Evolutionary conservation across 2,113 vertebrate species (phyloP).

Genomic region (Pelusios castaneus): DNA sequence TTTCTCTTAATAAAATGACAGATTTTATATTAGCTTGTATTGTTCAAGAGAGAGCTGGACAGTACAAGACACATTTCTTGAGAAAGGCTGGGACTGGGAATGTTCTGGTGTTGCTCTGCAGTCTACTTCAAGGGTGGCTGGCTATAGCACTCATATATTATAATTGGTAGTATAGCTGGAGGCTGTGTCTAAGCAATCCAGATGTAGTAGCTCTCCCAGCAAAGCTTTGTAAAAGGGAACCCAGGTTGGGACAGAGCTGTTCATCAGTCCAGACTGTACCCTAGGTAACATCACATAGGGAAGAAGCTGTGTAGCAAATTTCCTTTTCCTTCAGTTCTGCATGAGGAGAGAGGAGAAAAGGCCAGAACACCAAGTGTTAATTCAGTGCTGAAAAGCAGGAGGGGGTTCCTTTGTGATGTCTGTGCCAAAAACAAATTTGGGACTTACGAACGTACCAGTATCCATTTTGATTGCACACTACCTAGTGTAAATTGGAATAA

Average conservation of each 20-base stretch:
- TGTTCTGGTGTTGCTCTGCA: background rate
- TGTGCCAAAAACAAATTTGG: background rate
- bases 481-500: background rate
- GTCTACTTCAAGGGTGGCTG: background rate
- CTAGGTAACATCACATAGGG: background rate
- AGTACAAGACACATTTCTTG: background rate
- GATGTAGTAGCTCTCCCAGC: background rate
- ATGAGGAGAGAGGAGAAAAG: background rate
- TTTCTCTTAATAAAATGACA: background rate
- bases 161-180: background rate
- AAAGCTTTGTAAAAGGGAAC: background rate
- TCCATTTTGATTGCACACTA: background rate
- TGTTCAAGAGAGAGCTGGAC: background rate
- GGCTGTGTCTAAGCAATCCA: background rate
- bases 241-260: background rate
- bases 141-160: background rate
- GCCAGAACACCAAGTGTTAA: background rate
- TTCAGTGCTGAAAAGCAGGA: background rate
- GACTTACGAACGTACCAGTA: background rate
- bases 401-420: background rate
- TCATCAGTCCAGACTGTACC: background rate
- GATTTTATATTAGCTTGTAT: background rate
- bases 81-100: background rate
- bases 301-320: background rate
- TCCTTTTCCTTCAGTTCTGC: background rate